Base-by-base conservation (phyloP, 2,113 vertebrate species). In the Prolemur simus region DNA sequence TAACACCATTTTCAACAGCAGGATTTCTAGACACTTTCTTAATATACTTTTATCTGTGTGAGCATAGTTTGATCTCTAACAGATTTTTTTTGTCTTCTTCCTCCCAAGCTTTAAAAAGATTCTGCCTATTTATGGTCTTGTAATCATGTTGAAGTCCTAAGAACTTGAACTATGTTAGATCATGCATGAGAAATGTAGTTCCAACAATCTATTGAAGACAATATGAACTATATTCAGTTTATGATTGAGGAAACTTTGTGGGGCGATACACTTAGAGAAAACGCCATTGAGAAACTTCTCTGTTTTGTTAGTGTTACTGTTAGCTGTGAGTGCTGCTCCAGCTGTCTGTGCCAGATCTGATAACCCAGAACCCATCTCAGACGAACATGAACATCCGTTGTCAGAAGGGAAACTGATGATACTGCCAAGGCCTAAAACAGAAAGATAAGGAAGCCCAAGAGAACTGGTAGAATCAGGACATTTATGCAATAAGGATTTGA, bases 321-420 rank as follows among this genome's bases (percentile, higher is more conserved):
- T 34, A 84, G 52, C 69, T 39, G 34, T 25, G 94, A 63, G 45
- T 87, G 58, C 42, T 7, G 0, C 23, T 95, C 74, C 54, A 95
- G 83, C 39, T 97, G 73, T 49, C 47, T 12, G 8, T 60, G 21
- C 56, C 86, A 87, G 66, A 73, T 93, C 84, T 37, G 91, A 86
- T 83, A 91, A 92, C 69, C 58, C 34, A 34, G 63, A 86, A 97
- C 96, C 74, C n/a, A 45, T 71, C 32, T 42, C 84, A 87, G 32
- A 87, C 90, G 23, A 92, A 84, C 9, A 89, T 78, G 27, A 92
- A 84, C 12, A 92, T 78, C 15, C 20, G 5, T 77, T 92, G 27
- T 45, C 66, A 77, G 14, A 14, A 76, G 45, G 74, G 64, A 90
- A 89, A 81, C 27, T 66, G 21, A 37, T 60, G 42, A 54, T 37